phyloP scores from a whole-genome alignment of 1,140 invertebrate genomes.

The Propsilocerus akamusi region DNA sequence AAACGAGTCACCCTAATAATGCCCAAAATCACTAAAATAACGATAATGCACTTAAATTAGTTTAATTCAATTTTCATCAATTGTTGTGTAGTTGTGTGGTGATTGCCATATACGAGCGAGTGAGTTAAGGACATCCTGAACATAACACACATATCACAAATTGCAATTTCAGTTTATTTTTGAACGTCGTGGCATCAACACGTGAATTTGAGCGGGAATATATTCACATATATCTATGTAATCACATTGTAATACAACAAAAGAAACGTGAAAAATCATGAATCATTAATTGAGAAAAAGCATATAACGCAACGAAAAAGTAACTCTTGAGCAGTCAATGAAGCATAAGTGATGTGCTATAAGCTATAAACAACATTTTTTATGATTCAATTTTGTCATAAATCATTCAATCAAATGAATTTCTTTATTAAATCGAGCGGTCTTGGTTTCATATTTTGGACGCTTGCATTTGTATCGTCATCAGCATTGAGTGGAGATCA shows the following conservation, averaged over 20 bases:
- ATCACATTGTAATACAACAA: not conserved
- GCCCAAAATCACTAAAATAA: too few species aligned
- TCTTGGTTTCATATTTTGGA: not conserved
- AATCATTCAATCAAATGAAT: too few species aligned
- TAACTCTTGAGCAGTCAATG: not conserved
- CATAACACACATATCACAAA: not conserved
- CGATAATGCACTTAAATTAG: too few species aligned
- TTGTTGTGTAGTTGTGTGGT: too few species aligned
- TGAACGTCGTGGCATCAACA: not conserved
- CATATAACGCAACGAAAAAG: not conserved
- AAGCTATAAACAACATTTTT: too few species aligned
- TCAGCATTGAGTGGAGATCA: not conserved
- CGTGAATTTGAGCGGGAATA: not conserved
- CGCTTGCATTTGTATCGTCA: not conserved
- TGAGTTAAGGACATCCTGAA: not conserved
- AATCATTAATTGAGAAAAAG: not conserved
- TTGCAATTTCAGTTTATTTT: not conserved
- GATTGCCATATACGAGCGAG: not conserved
- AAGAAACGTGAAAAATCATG: not conserved
- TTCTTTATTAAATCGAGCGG: not conserved
- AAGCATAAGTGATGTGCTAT: too few species aligned
- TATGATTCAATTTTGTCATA: too few species aligned
- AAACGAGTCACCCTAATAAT: too few species aligned
- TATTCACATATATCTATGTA: not conserved
- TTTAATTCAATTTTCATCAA: too few species aligned